phyloP scores from a whole-genome alignment of 1,140 invertebrate species.

The Drosophila ohnishii region DNA sequence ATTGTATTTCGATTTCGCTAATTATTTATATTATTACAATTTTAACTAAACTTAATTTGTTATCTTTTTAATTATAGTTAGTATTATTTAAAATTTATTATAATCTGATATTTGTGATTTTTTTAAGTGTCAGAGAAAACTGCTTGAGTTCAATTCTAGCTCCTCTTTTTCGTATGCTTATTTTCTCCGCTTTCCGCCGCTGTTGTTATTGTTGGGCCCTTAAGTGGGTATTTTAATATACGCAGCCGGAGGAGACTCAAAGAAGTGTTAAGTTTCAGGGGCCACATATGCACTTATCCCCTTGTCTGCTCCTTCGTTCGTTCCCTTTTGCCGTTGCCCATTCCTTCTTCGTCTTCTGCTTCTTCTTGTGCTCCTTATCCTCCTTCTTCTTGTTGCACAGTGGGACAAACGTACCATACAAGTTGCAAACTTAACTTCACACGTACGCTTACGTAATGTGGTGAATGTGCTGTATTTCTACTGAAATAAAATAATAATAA shows the following conservation, averaged over 20 bases:
- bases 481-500: background rate
- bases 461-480: background rate
- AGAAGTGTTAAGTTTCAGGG: conserved; percentile 76
- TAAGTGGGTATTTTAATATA: conserved; percentile 80
- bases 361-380: conserved; percentile 12
- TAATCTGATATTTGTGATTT: background rate
- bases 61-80: background rate
- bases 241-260: conserved; percentile 61
- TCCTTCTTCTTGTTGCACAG: conserved; percentile 9
- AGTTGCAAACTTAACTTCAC: background rate
- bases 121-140: conserved; percentile 18
- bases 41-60: background rate
- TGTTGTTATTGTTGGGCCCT: conserved; percentile 62
- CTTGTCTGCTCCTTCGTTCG: conserved; percentile 31
- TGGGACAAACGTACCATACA: background rate
- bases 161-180: conserved; percentile 35
- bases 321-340: conserved; percentile 24
- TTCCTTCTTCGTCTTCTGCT: background rate
- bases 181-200: conserved; percentile 39
- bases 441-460: background rate
- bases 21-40: background rate
- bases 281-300: conserved; percentile 69
- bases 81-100: too few species aligned
- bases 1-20: background rate
- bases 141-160: conserved; percentile 37